A percentile compares a stretch with the other conserved stretches of the same genome.
phyloP scores from a whole-genome alignment of 92 coral and sea anemone genomes.

The Siderastrea siderea region DNA sequence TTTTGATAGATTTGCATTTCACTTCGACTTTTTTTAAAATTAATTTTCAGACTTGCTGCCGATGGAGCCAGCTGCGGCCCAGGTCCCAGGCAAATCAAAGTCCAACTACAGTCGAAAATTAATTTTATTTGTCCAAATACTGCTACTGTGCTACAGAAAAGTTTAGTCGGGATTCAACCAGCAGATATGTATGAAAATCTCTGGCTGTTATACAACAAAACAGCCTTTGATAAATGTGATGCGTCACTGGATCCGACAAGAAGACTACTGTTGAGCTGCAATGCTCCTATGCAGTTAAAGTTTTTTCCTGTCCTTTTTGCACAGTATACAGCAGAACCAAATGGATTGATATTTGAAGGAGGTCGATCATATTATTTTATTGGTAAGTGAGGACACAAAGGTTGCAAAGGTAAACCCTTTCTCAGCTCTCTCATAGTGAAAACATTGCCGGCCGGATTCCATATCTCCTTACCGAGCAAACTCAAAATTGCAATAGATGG shows the following conservation, averaged over 20 bases:
- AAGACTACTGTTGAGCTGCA: conserved; percentile 14
- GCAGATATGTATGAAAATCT: conserved; percentile 55
- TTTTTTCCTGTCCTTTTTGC: conserved; percentile 21
- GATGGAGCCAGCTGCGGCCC: conserved; percentile 26
- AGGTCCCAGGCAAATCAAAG: conserved; percentile 53
- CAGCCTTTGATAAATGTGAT: conserved; percentile 59
- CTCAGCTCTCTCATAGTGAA: not conserved
- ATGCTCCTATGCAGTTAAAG: conserved; percentile 25
- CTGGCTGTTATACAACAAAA: conserved; percentile 43
- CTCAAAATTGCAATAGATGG: no score
- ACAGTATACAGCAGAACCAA: not conserved
- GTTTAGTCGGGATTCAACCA: conserved; percentile 2
- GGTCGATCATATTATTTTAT: conserved; percentile 56
- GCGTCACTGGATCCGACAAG: conserved; percentile 27
- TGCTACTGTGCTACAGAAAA: conserved; percentile 19
- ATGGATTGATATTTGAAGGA: conserved; percentile 2
- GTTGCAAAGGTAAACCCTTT: no score
- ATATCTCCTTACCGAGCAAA: no score
- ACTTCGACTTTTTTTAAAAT: not conserved
- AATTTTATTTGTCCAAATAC: conserved; percentile 64
- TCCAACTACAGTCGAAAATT: conserved; percentile 19
- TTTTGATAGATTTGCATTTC: not conserved
- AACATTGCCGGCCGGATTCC: not conserved
- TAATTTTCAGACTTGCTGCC: conserved; percentile 36
- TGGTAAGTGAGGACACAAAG: conserved; percentile 27